A percentile compares a stretch with the other conserved stretches of the same genome.
Evolutionary conservation across 2,888 invertebrate genomes (phyloP).

Genomic region (Clostera curtula): DNA sequence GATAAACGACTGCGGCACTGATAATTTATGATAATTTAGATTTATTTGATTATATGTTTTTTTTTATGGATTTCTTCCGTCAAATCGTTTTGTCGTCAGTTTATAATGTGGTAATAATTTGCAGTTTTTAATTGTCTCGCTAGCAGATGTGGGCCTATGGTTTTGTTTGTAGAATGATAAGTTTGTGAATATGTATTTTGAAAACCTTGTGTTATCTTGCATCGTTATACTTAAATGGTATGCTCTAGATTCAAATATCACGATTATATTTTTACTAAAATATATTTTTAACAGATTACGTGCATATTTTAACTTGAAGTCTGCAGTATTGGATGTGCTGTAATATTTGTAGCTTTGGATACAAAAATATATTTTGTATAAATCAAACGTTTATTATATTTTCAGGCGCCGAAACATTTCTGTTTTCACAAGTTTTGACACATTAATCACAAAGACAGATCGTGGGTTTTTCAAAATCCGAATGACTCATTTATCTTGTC

Average conservation of each 20-base stretch:
- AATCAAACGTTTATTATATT: no score
- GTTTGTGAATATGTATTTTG: conserved; percentile 14
- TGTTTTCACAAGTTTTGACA: conserved; percentile 3
- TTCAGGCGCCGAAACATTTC: not conserved
- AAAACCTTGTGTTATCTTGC: conserved; percentile 14
- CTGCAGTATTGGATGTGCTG: no score
- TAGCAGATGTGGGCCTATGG: not conserved
- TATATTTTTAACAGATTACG: no score
- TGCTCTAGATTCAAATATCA: conserved; percentile 14
- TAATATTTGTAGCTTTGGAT: no score
- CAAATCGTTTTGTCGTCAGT: no score
- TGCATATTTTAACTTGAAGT: no score
- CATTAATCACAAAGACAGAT: conserved; percentile 11
- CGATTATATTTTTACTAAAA: conserved; percentile 6
- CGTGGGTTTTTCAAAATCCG: conserved; percentile 10
- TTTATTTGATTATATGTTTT: no score
- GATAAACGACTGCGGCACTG: no score
- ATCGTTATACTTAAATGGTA: conserved; percentile 12
- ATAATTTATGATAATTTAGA: no score
- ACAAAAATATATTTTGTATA: no score
- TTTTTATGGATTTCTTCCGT: no score
- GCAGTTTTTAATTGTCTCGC: not conserved
- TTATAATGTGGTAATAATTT: no score
- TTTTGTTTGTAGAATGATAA: conserved; percentile 23
- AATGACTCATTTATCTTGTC: conserved; percentile 18